These are phyloP conservation scores for Tinea semifulvella DNA, from an alignment of 2,888 invertebrate species.

Conservation along the genomic window DNA sequence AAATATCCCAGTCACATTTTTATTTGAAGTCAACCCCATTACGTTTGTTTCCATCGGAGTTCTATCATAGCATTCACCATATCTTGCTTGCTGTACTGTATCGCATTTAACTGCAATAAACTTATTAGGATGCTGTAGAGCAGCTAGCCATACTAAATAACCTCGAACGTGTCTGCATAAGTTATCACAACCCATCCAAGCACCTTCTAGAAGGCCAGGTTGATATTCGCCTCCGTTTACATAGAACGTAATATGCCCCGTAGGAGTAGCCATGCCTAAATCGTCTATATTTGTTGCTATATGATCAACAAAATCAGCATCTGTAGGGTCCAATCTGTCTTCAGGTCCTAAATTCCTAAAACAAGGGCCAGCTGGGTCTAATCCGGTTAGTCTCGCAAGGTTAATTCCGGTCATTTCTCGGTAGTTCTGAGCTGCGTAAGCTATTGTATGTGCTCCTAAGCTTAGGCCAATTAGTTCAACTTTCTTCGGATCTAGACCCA, in stretches of 20 bases:
- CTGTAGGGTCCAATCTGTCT: slow-evolving; percentile 23
- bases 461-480: slow-evolving; percentile 23
- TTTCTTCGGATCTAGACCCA: slow-evolving; percentile 25
- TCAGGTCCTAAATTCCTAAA: slow-evolving; percentile 23
- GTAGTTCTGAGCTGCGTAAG: slow-evolving; percentile 24
- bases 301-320: slow-evolving; percentile 25
- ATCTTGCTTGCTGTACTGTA: slow-evolving; percentile 34
- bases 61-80: slow-evolving; percentile 30
- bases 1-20: slow-evolving; percentile 29
- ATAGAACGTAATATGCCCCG: slow-evolving; percentile 27
- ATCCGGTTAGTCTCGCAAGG: slow-evolving; percentile 21
- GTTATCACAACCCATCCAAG: slow-evolving; percentile 26
- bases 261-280: slow-evolving; percentile 23
- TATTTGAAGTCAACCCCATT: slow-evolving; percentile 27
- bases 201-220: slow-evolving; percentile 29
- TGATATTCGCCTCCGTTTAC: slow-evolving; percentile 35
- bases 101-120: slow-evolving; percentile 36
- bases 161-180: slow-evolving; percentile 34
- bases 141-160: slow-evolving; percentile 31
- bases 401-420: slow-evolving; percentile 22
- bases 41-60: slow-evolving; percentile 30
- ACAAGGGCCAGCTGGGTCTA: slow-evolving; percentile 26
- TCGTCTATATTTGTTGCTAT: slow-evolving; percentile 25
- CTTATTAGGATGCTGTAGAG: slow-evolving; percentile 28
- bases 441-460: slow-evolving; percentile 24